phyloP scores from a whole-genome alignment of 2,888 invertebrate genomes.

The Slavum lentiscoides region DNA sequence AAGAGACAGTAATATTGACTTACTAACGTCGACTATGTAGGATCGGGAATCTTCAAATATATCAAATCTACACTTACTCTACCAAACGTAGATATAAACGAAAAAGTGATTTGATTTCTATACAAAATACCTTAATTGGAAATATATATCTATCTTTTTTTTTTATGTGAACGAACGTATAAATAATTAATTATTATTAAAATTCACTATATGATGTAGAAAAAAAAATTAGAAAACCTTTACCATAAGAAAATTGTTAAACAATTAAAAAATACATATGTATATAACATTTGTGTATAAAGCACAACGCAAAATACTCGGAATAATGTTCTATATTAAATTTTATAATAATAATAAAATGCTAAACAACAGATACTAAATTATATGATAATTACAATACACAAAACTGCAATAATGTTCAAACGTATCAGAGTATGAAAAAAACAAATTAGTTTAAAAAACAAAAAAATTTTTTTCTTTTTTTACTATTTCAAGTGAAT shows the following conservation, averaged over 20 bases:
- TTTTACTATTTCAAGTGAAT: neutral
- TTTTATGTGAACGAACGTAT: no score
- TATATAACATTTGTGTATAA: neutral
- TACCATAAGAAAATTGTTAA: neutral
- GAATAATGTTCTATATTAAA: neutral
- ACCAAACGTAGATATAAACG: no score
- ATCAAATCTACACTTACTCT: no score
- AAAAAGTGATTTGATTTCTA: no score
- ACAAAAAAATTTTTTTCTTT: no score
- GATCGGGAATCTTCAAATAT: no score
- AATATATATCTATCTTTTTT: no score
- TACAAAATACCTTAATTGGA: no score
- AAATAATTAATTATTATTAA: no score
- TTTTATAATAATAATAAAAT: neutral
- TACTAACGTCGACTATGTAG: no score
- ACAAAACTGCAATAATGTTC: neutral
- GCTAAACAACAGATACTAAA: conserved; percentile 1
- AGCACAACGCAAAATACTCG: neutral
- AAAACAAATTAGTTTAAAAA: neutral
- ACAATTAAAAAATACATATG: neutral
- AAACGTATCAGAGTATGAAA: neutral
- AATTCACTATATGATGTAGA: neutral
- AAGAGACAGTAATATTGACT: no score
- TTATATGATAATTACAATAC: neutral
- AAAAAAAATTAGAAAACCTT: no score